These are phyloP conservation scores for Phallusia fumigata DNA, from an alignment of 23 tunicate genomes.

Conservation along the genomic window DNA sequence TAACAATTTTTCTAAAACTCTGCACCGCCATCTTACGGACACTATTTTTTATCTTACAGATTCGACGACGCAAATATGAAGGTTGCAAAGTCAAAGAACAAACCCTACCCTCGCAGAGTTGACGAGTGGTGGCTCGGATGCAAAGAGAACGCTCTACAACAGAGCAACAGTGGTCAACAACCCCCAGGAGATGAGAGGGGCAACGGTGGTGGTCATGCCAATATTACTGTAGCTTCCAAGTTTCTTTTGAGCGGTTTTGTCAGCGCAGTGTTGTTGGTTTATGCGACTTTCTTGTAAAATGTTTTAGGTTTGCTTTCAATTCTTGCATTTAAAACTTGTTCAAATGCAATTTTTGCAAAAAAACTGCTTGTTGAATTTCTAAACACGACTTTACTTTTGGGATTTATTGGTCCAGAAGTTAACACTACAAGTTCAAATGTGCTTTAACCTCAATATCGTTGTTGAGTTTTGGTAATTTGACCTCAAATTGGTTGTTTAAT, in stretches of 20 bases:
- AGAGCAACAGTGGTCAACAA: neutral
- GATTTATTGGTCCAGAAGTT: no score
- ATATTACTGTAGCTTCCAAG: neutral
- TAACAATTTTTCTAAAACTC: no score
- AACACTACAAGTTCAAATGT: no score
- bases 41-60: constrained; percentile 21
- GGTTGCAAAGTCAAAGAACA: constrained; percentile 44
- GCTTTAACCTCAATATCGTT: no score
- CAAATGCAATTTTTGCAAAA: no score
- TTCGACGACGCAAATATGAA: constrained; percentile 59
- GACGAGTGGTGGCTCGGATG: constrained; percentile 97
- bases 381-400: no score
- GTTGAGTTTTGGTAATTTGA: no score
- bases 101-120: constrained; percentile 75
- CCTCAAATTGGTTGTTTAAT: no score
- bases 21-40: no score
- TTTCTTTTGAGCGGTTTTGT: neutral
- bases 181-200: neutral
- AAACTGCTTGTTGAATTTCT: no score
- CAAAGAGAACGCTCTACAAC: constrained; percentile 51
- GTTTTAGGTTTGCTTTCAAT: neutral
- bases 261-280: neutral
- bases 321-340: neutral
- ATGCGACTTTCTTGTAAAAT: neutral
- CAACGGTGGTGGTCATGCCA: neutral